Percentiles rank a stretch among this genome's conserved stretches.
phyloP scores from a whole-genome alignment of 1,140 invertebrate species.

The Drosophila biarmipes region DNA sequence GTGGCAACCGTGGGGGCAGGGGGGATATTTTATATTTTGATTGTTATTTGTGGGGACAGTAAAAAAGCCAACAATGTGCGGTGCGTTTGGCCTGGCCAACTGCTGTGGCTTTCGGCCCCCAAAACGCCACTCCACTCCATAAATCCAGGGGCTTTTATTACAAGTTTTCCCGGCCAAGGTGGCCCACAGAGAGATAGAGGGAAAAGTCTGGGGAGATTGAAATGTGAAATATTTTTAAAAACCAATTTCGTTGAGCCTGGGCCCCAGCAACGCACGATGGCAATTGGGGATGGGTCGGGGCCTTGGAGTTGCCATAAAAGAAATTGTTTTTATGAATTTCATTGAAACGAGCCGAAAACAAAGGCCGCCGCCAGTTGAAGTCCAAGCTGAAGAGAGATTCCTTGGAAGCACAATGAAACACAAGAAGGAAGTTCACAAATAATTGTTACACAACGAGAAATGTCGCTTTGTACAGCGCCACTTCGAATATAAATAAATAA shows the following conservation, averaged over 20 bases:
- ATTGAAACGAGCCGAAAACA: slow-evolving; percentile 57
- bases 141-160: slow-evolving; percentile 67
- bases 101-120: slow-evolving; percentile 33
- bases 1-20: slow-evolving; percentile 21
- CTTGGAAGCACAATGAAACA: slow-evolving; percentile 37
- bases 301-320: slow-evolving; percentile 54
- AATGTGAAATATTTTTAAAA: slow-evolving; percentile 83
- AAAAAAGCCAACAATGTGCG: slow-evolving; percentile 69
- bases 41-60: slow-evolving; percentile 81
- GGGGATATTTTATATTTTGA: slow-evolving; percentile 52
- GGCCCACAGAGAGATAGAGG: slow-evolving; percentile 21
- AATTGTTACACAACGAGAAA: slow-evolving; percentile 28
- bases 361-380: slow-evolving; percentile 24
- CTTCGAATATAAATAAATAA: background rate
- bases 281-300: slow-evolving; percentile 4
- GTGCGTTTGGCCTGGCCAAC: slow-evolving; percentile 53
- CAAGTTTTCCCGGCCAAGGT: slow-evolving; percentile 63
- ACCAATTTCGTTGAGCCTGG: slow-evolving; percentile 75
- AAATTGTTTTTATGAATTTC: slow-evolving; percentile 80
- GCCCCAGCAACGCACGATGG: slow-evolving; percentile 21
- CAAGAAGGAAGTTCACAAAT: slow-evolving; percentile 34
- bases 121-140: background rate
- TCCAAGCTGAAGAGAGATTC: slow-evolving; percentile 41
- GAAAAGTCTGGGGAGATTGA: slow-evolving; percentile 59
- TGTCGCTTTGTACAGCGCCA: background rate